Conservation (phyloP, 2,888 invertebrate species). For the Tetragonula carbonaria region DNA sequence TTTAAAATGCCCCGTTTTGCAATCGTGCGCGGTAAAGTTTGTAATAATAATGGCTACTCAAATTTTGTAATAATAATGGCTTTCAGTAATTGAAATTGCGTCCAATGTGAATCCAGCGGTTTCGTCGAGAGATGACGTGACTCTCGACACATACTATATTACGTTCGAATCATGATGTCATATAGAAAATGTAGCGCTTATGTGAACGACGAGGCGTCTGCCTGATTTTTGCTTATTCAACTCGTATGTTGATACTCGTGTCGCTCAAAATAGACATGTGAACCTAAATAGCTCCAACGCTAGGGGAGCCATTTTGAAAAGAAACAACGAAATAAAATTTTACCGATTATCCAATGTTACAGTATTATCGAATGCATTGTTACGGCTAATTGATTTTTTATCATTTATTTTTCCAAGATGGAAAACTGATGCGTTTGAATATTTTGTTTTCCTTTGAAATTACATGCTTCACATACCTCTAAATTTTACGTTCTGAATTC, state of each 20-base stretch:
- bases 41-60: neutral
- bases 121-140: slow-evolving; percentile 32
- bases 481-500: neutral
- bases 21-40: neutral
- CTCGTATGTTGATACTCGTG: slow-evolving; percentile 29
- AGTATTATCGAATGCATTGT: neutral
- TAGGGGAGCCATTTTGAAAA: neutral
- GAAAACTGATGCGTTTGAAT: neutral
- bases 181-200: slow-evolving; percentile 22
- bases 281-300: neutral
- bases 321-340: neutral
- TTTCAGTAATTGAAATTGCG: neutral
- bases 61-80: neutral
- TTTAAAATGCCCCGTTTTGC: neutral
- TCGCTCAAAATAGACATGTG: slow-evolving; percentile 34
- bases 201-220: neutral
- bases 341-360: neutral
- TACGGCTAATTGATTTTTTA: neutral
- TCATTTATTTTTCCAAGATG: neutral
- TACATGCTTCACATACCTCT: too few relatives aligned
- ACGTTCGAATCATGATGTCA: slow-evolving; percentile 41
- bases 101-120: neutral
- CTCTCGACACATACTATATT: slow-evolving; percentile 1
- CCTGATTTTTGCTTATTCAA: neutral
- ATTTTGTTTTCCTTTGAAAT: neutral